A percentile compares a stretch with the other conserved stretches of the same genome.
Conservation (phyloP, 2,888 invertebrate species). For the Caenorhabditis sp. region DNA sequence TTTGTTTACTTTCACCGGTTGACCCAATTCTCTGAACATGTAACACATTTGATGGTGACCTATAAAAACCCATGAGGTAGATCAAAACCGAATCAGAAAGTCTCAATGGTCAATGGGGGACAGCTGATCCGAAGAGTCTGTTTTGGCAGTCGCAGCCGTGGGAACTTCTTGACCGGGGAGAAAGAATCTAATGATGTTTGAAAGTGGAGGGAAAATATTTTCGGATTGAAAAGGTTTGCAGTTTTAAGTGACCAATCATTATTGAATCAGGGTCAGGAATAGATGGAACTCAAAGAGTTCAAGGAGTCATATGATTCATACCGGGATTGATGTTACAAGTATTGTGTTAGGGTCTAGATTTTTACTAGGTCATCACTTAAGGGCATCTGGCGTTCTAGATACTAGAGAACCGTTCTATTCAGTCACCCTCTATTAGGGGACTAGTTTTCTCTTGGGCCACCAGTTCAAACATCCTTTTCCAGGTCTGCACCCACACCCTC, state of each 20-base stretch:
- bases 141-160: constrained; percentile 2
- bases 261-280: constrained; percentile 5
- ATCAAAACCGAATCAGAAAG: not conserved
- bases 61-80: no score
- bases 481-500: constrained; percentile 50
- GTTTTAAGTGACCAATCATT: constrained; percentile 6
- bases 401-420: no score
- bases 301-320: not conserved
- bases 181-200: constrained; percentile 16
- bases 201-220: constrained; percentile 1
- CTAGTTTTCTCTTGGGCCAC: not conserved
- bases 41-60: not conserved
- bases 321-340: not conserved
- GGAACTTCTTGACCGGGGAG: constrained; percentile 11
- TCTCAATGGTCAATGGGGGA: not conserved
- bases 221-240: not conserved
- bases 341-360: not conserved
- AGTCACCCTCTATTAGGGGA: no score
- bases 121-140: not conserved
- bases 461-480: no score
- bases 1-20: no score
- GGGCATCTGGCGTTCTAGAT: no score
- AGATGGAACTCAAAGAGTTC: not conserved
- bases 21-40: not conserved
- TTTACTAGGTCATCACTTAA: not conserved